phyloP scores from a whole-genome alignment of 2,113 vertebrate species.

The Saimiri boliviensis region DNA sequence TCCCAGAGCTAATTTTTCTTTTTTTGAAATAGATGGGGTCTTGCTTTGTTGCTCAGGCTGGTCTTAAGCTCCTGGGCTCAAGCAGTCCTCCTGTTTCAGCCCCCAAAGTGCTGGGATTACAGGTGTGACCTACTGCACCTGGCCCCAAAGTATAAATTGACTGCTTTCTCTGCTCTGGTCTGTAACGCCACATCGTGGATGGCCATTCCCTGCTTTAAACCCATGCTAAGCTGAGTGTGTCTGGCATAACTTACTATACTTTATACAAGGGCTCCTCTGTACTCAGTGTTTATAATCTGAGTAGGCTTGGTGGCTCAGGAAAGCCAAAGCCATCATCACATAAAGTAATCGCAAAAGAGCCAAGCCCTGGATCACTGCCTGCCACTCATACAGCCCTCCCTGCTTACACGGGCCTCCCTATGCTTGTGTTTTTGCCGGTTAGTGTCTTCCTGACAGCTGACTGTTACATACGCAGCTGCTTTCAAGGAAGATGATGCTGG shows the following conservation, averaged over 20 bases:
- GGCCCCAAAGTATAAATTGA: no score
- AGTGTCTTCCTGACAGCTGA: not conserved
- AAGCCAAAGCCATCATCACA: not conserved
- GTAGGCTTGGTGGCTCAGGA: not conserved
- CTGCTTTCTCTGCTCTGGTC: not conserved
- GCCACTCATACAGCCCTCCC: not conserved
- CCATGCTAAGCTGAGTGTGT: not conserved
- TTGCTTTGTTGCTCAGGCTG: no score
- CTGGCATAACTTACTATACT: no score
- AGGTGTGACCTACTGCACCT: no score
- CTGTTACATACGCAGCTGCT: not conserved
- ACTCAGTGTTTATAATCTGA: not conserved
- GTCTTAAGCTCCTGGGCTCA: no score
- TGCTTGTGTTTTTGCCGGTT: no score
- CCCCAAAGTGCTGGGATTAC: no score
- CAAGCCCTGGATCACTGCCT: accelerated
- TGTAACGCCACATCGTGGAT: not conserved
- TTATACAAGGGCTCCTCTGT: not conserved
- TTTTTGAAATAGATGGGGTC: no score
- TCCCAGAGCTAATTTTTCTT: no score
- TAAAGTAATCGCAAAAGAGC: not conserved
- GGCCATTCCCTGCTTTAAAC: not conserved
- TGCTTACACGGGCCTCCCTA: not conserved
- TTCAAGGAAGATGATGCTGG: not conserved
- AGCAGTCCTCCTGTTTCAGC: no score